phyloP scores from a whole-genome alignment of 2,888 invertebrate genomes.

The Xestia xanthographa region DNA sequence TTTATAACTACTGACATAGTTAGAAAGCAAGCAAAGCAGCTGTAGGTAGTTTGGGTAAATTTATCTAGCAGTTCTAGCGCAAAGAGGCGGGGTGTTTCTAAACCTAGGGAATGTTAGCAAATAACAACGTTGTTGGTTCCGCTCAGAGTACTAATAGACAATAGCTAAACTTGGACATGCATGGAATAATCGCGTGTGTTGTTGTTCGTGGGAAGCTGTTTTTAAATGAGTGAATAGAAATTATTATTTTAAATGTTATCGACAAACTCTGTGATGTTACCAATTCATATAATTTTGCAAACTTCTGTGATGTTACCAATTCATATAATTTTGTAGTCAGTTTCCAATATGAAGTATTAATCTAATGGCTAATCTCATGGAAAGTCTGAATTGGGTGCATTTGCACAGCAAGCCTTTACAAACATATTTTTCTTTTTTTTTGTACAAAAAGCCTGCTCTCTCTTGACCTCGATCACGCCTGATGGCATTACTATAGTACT shows the following conservation, averaged over 20 bases:
- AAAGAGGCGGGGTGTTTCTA: constrained; percentile 10
- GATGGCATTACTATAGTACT: too few species aligned
- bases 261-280: neutral
- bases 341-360: neutral
- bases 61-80: constrained; percentile 43
- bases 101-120: constrained; percentile 39
- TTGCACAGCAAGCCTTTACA: neutral
- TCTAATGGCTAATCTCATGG: too few species aligned
- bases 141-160: constrained; percentile 24
- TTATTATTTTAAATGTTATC: neutral
- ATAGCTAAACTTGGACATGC: constrained; percentile 19
- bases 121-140: constrained; percentile 42
- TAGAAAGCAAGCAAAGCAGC: constrained; percentile 9
- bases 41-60: constrained; percentile 34
- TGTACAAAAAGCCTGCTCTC: too few species aligned
- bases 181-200: constrained; percentile 8
- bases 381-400: neutral
- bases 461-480: too few species aligned
- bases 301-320: neutral
- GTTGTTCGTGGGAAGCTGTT: neutral
- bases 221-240: neutral
- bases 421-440: neutral
- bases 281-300: neutral
- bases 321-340: neutral
- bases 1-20: constrained; percentile 14